Percentiles rank a stretch among this genome's conserved stretches.
Evolutionary conservation across 2,113 vertebrate genomes (phyloP).

Genomic region (Oreotrochilus melanogaster): DNA sequence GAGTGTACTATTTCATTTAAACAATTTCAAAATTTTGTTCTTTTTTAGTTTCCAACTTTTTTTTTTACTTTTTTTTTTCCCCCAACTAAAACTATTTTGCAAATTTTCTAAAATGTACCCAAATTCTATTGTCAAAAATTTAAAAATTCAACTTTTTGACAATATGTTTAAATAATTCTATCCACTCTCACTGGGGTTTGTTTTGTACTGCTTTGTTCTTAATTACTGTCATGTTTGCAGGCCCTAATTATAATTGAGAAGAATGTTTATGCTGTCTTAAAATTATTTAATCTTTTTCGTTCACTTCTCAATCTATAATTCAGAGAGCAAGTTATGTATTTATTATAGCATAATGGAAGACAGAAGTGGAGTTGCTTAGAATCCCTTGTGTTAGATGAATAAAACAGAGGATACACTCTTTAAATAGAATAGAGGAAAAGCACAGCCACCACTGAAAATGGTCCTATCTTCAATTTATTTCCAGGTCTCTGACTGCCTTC

Average conservation of each 20-base stretch:
- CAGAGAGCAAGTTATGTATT: background rate
- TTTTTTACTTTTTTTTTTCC: background rate
- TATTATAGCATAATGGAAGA: background rate
- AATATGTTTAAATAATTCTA: background rate
- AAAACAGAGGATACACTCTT: background rate
- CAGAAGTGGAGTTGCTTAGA: background rate
- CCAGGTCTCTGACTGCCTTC: background rate
- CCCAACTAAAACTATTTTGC: background rate
- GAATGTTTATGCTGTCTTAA: background rate
- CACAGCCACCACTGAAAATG: background rate
- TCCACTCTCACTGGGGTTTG: fast-evolving
- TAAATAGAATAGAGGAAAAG: background rate
- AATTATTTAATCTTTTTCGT: background rate
- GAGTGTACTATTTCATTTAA: background rate
- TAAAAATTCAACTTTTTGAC: background rate
- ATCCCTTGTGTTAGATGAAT: background rate
- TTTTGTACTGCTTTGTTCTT: background rate
- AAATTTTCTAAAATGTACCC: background rate
- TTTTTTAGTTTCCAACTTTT: background rate
- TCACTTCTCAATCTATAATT: background rate
- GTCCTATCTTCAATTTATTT: background rate
- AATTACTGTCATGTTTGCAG: background rate
- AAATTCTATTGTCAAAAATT: background rate
- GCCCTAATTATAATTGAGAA: background rate
- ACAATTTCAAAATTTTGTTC: background rate